Percentiles rank a stretch among this genome's conserved stretches.
Conservation (phyloP, 2,888 invertebrate species). For the Druceiella hillmani region DNA sequence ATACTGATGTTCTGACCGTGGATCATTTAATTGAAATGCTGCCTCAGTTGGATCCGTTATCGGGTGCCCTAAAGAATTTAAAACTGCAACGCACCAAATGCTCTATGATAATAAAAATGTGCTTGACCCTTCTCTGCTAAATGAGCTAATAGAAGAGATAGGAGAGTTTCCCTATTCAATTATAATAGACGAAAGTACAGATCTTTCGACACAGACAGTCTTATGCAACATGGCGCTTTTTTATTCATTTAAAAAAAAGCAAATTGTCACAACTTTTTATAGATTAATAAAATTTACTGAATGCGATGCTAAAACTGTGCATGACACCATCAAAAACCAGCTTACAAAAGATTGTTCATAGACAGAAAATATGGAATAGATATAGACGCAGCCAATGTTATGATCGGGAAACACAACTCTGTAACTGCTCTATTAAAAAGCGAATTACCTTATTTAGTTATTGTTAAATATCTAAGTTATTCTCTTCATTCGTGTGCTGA, state of each 20-base stretch:
- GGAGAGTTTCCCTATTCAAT: slow-evolving; percentile 26
- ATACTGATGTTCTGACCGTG: slow-evolving; percentile 20
- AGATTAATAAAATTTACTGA: slow-evolving; percentile 16
- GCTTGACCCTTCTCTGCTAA: slow-evolving; percentile 25
- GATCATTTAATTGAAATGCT: slow-evolving; percentile 22
- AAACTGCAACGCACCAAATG: slow-evolving; percentile 25
- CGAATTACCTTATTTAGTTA: no score
- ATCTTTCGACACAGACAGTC: slow-evolving; percentile 19
- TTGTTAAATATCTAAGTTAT: no score
- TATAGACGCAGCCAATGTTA: no score
- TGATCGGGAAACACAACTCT: slow-evolving; percentile 17
- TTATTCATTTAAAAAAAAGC: no score
- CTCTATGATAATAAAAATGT: slow-evolving; percentile 28
- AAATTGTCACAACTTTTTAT: slow-evolving; percentile 23
- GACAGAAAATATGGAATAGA: no score
- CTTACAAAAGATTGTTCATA: no score
- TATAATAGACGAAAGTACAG: slow-evolving; percentile 28
- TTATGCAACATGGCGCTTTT: slow-evolving; percentile 21
- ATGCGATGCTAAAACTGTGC: slow-evolving; percentile 16
- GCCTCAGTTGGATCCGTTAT: slow-evolving; percentile 20
- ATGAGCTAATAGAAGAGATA: slow-evolving; percentile 26
- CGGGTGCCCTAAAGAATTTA: slow-evolving; percentile 22
- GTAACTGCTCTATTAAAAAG: slow-evolving; percentile 19
- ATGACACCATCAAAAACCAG: slow-evolving; percentile 7
- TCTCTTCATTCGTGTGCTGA: no score